These are phyloP conservation scores for Propsilocerus akamusi DNA, from an alignment of 1,140 invertebrate genomes.

Conservation along the genomic window DNA sequence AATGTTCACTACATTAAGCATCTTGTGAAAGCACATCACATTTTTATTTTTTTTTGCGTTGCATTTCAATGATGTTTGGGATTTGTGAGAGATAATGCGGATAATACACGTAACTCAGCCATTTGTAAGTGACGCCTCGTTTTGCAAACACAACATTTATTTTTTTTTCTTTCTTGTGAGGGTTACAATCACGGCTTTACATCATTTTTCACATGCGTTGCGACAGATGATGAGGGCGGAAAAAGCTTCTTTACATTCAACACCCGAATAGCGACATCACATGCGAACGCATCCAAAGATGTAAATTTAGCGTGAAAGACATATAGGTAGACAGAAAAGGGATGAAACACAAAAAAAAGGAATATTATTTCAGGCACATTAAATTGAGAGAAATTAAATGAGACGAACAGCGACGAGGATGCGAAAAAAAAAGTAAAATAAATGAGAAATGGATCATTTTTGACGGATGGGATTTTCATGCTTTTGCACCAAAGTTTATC, in stretches of 20 bases:
- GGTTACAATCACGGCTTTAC: no score
- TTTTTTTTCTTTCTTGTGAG: no score
- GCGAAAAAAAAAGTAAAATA: neutral
- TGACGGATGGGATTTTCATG: neutral
- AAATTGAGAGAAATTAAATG: neutral
- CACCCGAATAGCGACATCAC: neutral
- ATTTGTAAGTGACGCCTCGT: no score
- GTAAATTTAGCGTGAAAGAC: neutral
- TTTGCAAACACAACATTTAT: no score
- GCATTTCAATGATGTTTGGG: constrained; percentile 2
- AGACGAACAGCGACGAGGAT: neutral
- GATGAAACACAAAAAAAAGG: neutral
- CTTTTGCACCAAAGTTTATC: neutral
- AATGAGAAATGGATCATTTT: neutral
- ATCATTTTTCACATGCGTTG: no score
- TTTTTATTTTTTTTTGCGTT: neutral
- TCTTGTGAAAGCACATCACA: no score
- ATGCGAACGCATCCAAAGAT: neutral
- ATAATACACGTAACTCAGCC: no score
- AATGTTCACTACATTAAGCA: constrained; percentile 1
- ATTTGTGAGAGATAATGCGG: no score
- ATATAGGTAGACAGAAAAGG: neutral
- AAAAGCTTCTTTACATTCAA: no score
- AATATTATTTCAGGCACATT: neutral
- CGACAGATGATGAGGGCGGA: neutral